Conservation (phyloP, 2,888 invertebrate species). For the Torymus auratus region DNA sequence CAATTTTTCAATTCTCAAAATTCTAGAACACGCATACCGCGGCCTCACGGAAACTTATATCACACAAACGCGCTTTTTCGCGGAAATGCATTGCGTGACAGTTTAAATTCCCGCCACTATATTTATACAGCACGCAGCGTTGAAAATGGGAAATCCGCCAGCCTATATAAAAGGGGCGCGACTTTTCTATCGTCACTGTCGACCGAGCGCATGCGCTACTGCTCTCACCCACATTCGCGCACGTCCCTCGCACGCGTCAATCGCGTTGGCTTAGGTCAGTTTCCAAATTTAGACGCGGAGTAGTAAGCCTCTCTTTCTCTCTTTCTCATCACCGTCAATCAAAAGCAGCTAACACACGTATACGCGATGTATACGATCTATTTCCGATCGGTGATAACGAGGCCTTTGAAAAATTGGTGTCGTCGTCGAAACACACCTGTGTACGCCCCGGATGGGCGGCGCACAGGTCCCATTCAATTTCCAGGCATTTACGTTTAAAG, state of each 20-base stretch:
- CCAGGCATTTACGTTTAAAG: not conserved
- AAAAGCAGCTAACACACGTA: too few relatives aligned
- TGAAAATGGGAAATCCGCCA: not conserved
- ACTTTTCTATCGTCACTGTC: not conserved
- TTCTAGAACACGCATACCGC: too few relatives aligned
- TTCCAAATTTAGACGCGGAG: slow-evolving; percentile 68
- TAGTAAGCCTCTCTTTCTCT: not conserved
- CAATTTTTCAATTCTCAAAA: too few relatives aligned
- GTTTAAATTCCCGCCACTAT: not conserved
- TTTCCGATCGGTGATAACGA: not conserved
- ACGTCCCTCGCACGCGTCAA: slow-evolving; percentile 5
- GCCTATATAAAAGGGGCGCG: too few relatives aligned
- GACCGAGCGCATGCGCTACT: slow-evolving; percentile 36
- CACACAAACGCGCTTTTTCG: not conserved
- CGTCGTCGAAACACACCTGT: not conserved
- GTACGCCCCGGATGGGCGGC: slow-evolving; percentile 5
- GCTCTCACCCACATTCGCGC: slow-evolving; percentile 54
- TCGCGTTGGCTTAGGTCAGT: slow-evolving; percentile 66
- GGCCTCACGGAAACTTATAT: not conserved
- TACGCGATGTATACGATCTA: too few relatives aligned
- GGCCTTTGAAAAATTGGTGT: slow-evolving; percentile 2
- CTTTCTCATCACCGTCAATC: too few relatives aligned
- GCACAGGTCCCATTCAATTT: slow-evolving; percentile 27
- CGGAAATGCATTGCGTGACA: slow-evolving; percentile 19
- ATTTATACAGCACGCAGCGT: not conserved